These are phyloP conservation scores for Chrysogorgia sp. DNA, from an alignment of 92 coral and sea anemone genomes.

Conservation along the genomic window DNA sequence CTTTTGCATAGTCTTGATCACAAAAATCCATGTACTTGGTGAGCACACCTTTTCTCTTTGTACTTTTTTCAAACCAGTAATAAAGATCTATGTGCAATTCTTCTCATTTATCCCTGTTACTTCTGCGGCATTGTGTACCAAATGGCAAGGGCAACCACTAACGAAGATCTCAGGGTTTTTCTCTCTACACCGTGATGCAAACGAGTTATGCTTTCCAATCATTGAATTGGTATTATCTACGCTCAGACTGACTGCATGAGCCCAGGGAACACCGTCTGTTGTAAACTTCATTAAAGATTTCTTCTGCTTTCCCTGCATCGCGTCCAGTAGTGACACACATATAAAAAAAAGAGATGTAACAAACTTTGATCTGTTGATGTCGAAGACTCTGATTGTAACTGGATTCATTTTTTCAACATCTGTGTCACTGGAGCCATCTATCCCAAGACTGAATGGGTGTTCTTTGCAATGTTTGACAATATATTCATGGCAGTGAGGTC, in stretches of 20 bases:
- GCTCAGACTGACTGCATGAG: conserved; percentile 38
- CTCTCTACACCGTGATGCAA: conserved; percentile 30
- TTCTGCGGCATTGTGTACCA: conserved; percentile 34
- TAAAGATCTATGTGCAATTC: conserved; percentile 44
- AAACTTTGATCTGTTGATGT: conserved; percentile 43
- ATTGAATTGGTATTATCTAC: conserved; percentile 54
- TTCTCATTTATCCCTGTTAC: conserved; percentile 30
- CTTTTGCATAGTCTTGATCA: conserved; percentile 44
- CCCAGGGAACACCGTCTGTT: conserved; percentile 42
- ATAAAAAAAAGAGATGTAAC: conserved; percentile 52
- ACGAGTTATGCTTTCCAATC: conserved; percentile 47
- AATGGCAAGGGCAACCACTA: conserved; percentile 44
- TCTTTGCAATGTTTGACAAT: conserved; percentile 46
- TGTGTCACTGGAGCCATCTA: conserved; percentile 63
- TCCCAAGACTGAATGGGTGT: conserved; percentile 54
- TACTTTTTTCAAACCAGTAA: conserved; percentile 52
- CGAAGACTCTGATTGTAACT: conserved; percentile 46
- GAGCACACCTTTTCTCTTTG: conserved; percentile 48
- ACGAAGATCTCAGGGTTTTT: conserved; percentile 45
- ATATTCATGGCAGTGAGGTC: conserved; percentile 59
- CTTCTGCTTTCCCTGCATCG: conserved; percentile 49
- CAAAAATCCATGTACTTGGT: conserved; percentile 50
- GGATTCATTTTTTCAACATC: conserved; percentile 53
- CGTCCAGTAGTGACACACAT: conserved; percentile 59
- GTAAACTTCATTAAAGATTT: conserved; percentile 52